phyloP scores from a whole-genome alignment of 92 coral and sea anemone species.

The Epizoanthus scotinus region DNA sequence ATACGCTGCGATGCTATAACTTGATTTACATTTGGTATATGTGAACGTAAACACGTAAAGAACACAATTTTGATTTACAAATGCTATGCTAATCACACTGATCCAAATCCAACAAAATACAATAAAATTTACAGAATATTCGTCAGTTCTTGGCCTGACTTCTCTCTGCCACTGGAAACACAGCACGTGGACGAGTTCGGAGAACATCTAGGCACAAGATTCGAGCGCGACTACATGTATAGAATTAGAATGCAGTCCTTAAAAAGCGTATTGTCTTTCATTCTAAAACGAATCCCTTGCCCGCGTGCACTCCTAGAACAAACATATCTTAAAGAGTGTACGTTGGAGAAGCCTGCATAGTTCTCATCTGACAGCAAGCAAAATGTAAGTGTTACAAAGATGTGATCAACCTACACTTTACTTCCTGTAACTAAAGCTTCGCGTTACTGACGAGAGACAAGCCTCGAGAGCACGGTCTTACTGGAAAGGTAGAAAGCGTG shows the following conservation, averaged over 20 bases:
- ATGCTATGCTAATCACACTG: slow-evolving; percentile 25
- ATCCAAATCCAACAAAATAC: slow-evolving; percentile 11
- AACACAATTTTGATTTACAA: slow-evolving; percentile 23
- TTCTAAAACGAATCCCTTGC: no score
- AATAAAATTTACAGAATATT: slow-evolving; percentile 26
- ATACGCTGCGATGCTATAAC: not conserved
- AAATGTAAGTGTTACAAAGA: slow-evolving; percentile 5
- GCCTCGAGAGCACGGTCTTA: not conserved
- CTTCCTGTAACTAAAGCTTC: not conserved
- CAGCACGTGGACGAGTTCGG: not conserved
- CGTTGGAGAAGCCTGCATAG: not conserved
- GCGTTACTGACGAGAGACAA: not conserved
- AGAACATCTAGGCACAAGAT: not conserved
- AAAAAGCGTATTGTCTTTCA: no score
- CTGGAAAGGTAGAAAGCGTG: not conserved
- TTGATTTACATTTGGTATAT: not conserved
- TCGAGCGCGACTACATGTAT: not conserved
- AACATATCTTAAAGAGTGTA: no score
- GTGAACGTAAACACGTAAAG: not conserved
- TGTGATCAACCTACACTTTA: not conserved
- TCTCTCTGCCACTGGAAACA: not conserved
- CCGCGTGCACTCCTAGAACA: no score
- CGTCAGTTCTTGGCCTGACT: not conserved
- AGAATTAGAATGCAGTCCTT: not conserved
- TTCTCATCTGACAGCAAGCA: not conserved